These are phyloP conservation scores for Drosophila kikkawai DNA, from an alignment of 1,140 invertebrate species.

Conservation along the genomic window DNA sequence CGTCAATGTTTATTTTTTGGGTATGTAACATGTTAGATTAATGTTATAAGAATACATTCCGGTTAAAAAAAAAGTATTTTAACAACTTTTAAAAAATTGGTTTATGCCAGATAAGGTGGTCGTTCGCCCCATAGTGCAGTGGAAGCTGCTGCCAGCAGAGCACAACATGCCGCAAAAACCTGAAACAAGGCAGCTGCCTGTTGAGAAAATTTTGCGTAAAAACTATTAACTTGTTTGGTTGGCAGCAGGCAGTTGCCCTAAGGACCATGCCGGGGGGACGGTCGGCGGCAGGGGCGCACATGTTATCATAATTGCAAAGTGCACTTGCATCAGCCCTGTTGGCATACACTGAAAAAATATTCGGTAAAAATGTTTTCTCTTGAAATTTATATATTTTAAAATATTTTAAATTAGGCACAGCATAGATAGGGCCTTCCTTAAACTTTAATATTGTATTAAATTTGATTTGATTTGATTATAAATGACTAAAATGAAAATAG, in stretches of 20 bases:
- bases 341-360: background rate
- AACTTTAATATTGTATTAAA: background rate
- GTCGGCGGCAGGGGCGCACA: constrained; percentile 38
- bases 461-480: too few relatives aligned
- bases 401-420: background rate
- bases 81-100: too few relatives aligned
- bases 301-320: constrained; percentile 66
- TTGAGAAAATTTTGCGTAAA: constrained; percentile 68
- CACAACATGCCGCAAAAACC: constrained; percentile 65
- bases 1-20: too few relatives aligned
- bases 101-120: too few relatives aligned
- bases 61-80: too few relatives aligned
- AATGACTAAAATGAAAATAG: background rate
- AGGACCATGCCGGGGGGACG: constrained; percentile 10
- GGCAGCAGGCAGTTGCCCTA: constrained; percentile 44
- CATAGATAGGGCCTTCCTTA: background rate
- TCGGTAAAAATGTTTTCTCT: background rate
- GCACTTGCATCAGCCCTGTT: constrained; percentile 41
- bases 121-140: too few relatives aligned
- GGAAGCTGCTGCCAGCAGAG: constrained; percentile 28
- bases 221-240: constrained; percentile 71
- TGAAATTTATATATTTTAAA: background rate
- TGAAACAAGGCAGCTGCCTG: constrained; percentile 64
- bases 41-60: too few relatives aligned
- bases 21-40: too few relatives aligned